phyloP scores from a whole-genome alignment of 2,888 invertebrate species.

The Trimorus sp. region DNA sequence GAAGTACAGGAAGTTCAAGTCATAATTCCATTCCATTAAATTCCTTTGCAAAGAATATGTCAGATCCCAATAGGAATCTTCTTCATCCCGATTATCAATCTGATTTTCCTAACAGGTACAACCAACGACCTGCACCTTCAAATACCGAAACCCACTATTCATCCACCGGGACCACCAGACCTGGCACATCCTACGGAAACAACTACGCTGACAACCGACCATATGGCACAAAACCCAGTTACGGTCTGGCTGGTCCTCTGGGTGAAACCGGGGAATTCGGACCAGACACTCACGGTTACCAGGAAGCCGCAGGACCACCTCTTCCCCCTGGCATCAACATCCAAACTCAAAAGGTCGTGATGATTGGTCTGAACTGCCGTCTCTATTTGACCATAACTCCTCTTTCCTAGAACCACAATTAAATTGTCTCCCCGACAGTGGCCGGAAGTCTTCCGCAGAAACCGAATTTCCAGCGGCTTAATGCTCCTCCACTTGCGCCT shows the following conservation, averaged over 20 bases:
- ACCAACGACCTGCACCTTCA: conserved; percentile 42
- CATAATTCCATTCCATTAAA: too few species aligned
- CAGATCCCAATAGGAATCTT: too few species aligned
- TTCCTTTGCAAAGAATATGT: too few species aligned
- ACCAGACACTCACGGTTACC: conserved; percentile 55
- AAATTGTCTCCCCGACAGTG: not conserved
- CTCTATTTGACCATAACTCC: not conserved
- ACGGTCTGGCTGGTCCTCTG: conserved; percentile 34
- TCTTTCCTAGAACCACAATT: not conserved
- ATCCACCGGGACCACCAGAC: conserved; percentile 55
- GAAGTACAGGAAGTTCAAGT: too few species aligned
- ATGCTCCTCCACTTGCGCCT: conserved; percentile 2
- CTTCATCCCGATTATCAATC: conserved; percentile 9
- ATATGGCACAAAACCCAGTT: conserved; percentile 46
- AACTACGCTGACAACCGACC: conserved; percentile 58
- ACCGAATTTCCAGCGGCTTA: conserved; percentile 10
- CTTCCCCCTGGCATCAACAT: conserved; percentile 48
- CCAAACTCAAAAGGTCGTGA: conserved; percentile 56
- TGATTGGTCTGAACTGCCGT: conserved; percentile 1
- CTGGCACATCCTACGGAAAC: conserved; percentile 59
- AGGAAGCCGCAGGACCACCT: conserved; percentile 42
- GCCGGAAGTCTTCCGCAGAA: conserved; percentile 3
- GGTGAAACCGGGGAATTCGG: conserved; percentile 53
- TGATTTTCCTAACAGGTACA: conserved; percentile 45
- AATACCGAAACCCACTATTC: conserved; percentile 56